Evolutionary conservation across 2,113 vertebrate genomes (phyloP).

Genomic region (Pyxicephalus adspersus): DNA sequence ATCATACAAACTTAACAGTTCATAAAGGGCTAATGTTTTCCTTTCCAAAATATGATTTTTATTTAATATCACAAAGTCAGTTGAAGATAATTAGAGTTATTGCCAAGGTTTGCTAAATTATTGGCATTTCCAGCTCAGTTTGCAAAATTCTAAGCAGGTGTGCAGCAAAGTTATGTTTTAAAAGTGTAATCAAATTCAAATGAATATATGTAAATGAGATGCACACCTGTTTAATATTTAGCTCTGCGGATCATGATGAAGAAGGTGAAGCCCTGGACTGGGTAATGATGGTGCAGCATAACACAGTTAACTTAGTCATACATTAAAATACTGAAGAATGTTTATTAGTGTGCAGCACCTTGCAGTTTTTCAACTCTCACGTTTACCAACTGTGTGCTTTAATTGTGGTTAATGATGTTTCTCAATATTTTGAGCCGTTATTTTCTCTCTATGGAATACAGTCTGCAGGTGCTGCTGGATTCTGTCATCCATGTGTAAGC

Average conservation of each 20-base stretch:
- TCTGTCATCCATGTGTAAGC: background rate
- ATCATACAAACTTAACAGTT: too few species aligned
- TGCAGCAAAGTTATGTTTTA: background rate
- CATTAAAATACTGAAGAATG: background rate
- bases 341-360: background rate
- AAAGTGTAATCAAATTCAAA: background rate
- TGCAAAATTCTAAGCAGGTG: slow-evolving; percentile 25
- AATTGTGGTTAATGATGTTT: slow-evolving; percentile 16
- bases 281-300: slow-evolving; percentile 10
- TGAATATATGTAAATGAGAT: slow-evolving; percentile 24
- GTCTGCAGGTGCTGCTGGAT: background rate
- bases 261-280: background rate
- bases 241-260: background rate
- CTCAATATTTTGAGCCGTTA: background rate
- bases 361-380: background rate
- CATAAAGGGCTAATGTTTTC: too few species aligned
- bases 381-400: background rate
- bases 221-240: slow-evolving; percentile 38
- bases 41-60: too few species aligned
- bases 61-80: background rate
- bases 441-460: background rate
- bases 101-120: background rate
- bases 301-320: background rate
- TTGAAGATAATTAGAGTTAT: slow-evolving; percentile 8
- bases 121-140: background rate